Conservation (phyloP, 2,797 vertebrate genomes). For the Lepus townsendii region DNA sequence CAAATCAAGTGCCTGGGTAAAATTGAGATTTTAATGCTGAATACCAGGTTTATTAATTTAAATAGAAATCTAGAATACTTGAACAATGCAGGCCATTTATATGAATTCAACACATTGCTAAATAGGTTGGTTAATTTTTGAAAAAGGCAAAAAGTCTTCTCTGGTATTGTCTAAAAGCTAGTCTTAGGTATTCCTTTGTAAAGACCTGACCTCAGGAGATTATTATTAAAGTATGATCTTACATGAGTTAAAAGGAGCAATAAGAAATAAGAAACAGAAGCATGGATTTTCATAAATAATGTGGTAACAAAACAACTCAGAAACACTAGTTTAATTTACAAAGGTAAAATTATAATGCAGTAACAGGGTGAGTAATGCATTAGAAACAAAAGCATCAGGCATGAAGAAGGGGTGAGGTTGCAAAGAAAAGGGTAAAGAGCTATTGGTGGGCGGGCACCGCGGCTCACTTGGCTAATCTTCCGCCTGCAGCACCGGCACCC, state of each 20-base stretch:
- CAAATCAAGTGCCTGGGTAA: not conserved
- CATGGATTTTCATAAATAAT: not conserved
- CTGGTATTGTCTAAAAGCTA: not conserved
- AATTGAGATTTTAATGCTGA: not conserved
- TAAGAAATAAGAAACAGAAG: not conserved
- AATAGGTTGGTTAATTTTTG: not conserved
- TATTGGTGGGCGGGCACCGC: too few species aligned
- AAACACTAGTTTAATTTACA: not conserved
- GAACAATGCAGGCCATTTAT: not conserved
- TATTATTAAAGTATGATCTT: not conserved
- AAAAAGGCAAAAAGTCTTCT: not conserved
- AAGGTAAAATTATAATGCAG: not conserved
- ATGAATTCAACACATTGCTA: not conserved
- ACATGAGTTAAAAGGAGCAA: not conserved
- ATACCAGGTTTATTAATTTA: not conserved
- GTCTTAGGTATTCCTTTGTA: not conserved
- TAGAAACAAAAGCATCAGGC: not conserved
- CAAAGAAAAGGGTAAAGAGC: not conserved
- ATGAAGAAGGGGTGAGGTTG: accelerated
- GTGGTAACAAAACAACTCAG: not conserved
- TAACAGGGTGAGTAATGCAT: not conserved
- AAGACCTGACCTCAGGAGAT: not conserved
- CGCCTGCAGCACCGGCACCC: too few species aligned
- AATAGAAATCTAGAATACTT: not conserved
- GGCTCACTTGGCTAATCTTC: too few species aligned